Conservation (phyloP, 2,797 vertebrate species). For the Danio albolineatus region DNA sequence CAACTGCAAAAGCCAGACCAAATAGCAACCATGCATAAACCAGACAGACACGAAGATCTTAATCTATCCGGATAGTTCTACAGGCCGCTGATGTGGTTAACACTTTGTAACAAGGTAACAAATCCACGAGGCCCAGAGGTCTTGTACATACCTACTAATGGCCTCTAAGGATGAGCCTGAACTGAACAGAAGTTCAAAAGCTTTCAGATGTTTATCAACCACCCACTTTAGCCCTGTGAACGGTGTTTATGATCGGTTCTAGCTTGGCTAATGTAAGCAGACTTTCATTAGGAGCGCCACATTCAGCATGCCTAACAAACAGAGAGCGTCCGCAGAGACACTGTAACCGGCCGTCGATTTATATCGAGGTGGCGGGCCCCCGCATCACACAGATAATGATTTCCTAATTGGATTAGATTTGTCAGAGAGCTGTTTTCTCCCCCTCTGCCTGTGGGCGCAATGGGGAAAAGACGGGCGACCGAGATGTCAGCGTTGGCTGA, state of each 20-base stretch:
- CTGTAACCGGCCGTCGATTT: slow-evolving; percentile 47
- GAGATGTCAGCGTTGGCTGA: slow-evolving; percentile 64
- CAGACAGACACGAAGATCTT: not conserved
- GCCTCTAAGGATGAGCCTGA: slow-evolving; percentile 1
- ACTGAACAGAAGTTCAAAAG: not conserved
- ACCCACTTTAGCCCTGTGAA: slow-evolving; percentile 8
- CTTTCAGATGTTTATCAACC: slow-evolving; percentile 17
- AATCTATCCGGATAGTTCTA: not conserved
- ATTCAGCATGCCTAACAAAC: slow-evolving; percentile 34
- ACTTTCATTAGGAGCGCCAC: slow-evolving; percentile 29
- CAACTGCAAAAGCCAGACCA: not conserved
- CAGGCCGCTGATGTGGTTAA: not conserved
- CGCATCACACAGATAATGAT: slow-evolving; percentile 60
- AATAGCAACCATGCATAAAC: not conserved
- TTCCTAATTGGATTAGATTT: slow-evolving; percentile 66
- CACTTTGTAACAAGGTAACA: slow-evolving; percentile 3
- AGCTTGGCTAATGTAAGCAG: slow-evolving; percentile 3
- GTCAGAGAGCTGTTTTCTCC: slow-evolving; percentile 57
- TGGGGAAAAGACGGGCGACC: slow-evolving; percentile 57
- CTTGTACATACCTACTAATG: not conserved
- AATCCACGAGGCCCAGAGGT: not conserved
- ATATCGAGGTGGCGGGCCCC: slow-evolving; percentile 44
- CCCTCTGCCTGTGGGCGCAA: slow-evolving; percentile 35
- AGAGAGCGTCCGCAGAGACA: slow-evolving; percentile 21
- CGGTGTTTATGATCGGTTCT: not conserved